phyloP scores from a whole-genome alignment of 2,888 invertebrate genomes.

The Campaea margaritaria region DNA sequence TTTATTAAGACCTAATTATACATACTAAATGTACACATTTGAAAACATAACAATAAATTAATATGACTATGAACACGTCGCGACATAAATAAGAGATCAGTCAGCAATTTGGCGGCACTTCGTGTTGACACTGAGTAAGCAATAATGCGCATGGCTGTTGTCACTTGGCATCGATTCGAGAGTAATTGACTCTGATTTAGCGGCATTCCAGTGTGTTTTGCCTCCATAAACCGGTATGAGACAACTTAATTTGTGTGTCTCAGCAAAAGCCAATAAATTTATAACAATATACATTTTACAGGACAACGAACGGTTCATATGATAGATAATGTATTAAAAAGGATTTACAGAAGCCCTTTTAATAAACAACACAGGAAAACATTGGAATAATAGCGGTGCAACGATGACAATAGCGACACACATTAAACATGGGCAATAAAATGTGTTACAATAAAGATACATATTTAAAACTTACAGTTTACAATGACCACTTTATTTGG shows the following conservation, averaged over 20 bases:
- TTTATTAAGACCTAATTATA: too few species aligned
- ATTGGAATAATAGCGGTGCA: conserved; percentile 21
- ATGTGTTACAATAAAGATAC: neutral
- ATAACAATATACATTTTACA: neutral
- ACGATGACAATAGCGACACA: conserved; percentile 20
- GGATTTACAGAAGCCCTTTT: neutral
- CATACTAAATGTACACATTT: too few species aligned
- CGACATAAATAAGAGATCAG: neutral
- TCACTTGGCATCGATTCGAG: conserved; percentile 41
- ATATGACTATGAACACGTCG: too few species aligned
- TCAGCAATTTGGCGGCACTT: conserved; percentile 4
- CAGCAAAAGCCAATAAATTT: neutral
- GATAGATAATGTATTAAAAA: neutral
- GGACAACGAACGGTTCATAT: neutral
- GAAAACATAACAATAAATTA: too few species aligned
- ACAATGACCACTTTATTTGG: conserved; percentile 9
- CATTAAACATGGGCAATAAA: conserved; percentile 14
- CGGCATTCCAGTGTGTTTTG: conserved; percentile 42
- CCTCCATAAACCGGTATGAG: conserved; percentile 55
- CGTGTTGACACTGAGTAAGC: neutral
- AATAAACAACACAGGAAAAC: conserved; percentile 31
- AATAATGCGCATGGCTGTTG: conserved; percentile 13
- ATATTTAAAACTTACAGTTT: conserved; percentile 30
- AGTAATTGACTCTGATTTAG: conserved; percentile 56
- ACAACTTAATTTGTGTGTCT: conserved; percentile 1